A percentile compares a stretch with the other conserved stretches of the same genome.
These are phyloP conservation scores for Marmota flaviventris DNA, from an alignment of 2,113 vertebrate genomes.

Conservation along the genomic window DNA sequence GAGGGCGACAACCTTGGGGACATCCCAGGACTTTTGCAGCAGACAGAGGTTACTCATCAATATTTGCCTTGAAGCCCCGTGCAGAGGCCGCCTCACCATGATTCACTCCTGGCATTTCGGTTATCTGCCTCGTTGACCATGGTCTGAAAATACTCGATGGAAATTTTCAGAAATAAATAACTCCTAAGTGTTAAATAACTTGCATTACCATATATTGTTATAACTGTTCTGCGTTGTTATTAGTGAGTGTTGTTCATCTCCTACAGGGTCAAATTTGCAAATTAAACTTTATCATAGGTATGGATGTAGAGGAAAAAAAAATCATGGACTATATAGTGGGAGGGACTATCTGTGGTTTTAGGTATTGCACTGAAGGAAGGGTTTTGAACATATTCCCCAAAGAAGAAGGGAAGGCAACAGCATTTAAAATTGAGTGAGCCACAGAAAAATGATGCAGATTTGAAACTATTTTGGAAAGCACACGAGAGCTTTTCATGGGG, in stretches of 20 bases:
- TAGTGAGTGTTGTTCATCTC: background rate
- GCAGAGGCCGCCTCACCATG: background rate
- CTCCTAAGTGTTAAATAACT: background rate
- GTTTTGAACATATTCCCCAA: background rate
- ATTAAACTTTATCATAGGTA: background rate
- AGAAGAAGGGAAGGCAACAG: background rate
- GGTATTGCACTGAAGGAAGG: too few relatives aligned
- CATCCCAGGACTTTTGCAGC: background rate
- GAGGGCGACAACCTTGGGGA: background rate
- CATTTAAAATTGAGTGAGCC: background rate
- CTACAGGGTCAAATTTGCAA: background rate
- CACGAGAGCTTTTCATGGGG: background rate
- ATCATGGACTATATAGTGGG: background rate
- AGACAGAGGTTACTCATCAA: background rate
- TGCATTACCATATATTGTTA: background rate
- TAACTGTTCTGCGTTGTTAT: background rate
- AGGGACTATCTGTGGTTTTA: background rate
- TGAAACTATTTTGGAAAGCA: constrained; percentile 16
- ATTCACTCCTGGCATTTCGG: background rate
- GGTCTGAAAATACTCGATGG: too few relatives aligned
- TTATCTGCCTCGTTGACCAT: background rate
- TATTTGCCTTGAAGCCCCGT: background rate
- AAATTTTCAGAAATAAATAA: background rate
- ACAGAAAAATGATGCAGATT: background rate
- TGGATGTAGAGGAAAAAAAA: background rate